A percentile compares a stretch with the other conserved stretches of the same genome.
These are phyloP conservation scores for Halcyon malimbica DNA, from an alignment of 2,113 vertebrate genomes.

Conservation along the genomic window DNA sequence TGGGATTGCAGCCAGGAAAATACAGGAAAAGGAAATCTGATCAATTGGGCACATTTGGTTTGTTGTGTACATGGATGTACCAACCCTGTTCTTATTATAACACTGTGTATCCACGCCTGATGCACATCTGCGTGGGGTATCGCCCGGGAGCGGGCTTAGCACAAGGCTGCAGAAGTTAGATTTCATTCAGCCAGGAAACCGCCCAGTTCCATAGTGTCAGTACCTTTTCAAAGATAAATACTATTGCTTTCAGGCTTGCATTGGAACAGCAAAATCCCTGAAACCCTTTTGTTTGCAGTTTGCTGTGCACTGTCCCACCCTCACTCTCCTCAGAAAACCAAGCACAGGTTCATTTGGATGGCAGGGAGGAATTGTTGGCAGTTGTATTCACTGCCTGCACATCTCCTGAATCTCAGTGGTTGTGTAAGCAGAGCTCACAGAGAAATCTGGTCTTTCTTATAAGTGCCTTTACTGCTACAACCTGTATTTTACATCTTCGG, in stretches of 20 bases:
- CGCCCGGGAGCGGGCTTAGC: not conserved
- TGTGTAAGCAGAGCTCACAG: not conserved
- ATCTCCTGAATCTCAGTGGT: not conserved
- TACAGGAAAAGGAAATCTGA: conserved; percentile 52
- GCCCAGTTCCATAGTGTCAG: not conserved
- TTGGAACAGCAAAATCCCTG: not conserved
- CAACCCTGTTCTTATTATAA: not conserved
- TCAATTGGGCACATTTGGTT: conserved; percentile 33
- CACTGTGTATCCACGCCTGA: not conserved
- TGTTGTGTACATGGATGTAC: not conserved
- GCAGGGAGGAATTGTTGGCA: not conserved
- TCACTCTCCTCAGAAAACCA: not conserved
- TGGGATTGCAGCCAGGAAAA: conserved; percentile 33
- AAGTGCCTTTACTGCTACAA: not conserved
- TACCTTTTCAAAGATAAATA: not conserved
- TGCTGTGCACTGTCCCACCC: not conserved
- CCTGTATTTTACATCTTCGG: not conserved
- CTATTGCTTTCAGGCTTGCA: not conserved
- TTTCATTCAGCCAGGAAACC: not conserved
- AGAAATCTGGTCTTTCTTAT: not conserved
- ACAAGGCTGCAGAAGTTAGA: not conserved
- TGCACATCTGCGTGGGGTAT: not conserved
- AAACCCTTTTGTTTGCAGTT: not conserved
- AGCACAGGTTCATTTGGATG: not conserved
- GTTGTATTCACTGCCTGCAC: not conserved